These are phyloP conservation scores for Amphipyra tragopoginis DNA, from an alignment of 2,888 invertebrate genomes.

Conservation along the genomic window DNA sequence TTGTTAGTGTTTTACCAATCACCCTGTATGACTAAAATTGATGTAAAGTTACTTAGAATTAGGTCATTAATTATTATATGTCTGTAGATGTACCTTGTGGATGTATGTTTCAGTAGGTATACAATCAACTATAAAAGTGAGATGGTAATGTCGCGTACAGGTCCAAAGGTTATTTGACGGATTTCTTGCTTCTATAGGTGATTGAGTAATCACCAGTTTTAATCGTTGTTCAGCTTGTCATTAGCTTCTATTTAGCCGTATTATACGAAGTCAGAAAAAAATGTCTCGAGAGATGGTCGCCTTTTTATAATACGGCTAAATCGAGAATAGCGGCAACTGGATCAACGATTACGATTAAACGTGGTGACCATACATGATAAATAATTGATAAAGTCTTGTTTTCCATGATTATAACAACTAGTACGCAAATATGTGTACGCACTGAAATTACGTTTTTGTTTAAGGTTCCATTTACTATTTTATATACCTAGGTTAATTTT, in stretches of 20 bases:
- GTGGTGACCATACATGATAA: too few relatives aligned
- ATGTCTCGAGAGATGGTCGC: too few relatives aligned
- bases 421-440: conserved; percentile 10
- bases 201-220: neutral
- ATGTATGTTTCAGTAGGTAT: conserved; percentile 18
- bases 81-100: conserved; percentile 31
- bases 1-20: too few relatives aligned
- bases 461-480: conserved; percentile 32
- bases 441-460: conserved; percentile 22
- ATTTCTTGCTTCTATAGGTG: conserved; percentile 7
- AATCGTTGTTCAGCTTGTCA: too few relatives aligned
- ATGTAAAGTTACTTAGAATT: conserved; percentile 39
- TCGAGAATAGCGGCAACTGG: too few relatives aligned
- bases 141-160: neutral
- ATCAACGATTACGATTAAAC: too few relatives aligned
- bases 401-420: conserved; percentile 2
- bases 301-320: too few relatives aligned
- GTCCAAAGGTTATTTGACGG: neutral
- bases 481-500: conserved; percentile 15
- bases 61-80: conserved; percentile 35
- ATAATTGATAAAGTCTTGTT: neutral
- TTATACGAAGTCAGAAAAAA: too few relatives aligned
- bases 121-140: conserved; percentile 19
- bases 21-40: conserved; percentile 21
- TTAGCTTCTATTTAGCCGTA: too few relatives aligned